Conservation (phyloP, 1,140 invertebrate genomes). For the Adelges cooleyi region DNA sequence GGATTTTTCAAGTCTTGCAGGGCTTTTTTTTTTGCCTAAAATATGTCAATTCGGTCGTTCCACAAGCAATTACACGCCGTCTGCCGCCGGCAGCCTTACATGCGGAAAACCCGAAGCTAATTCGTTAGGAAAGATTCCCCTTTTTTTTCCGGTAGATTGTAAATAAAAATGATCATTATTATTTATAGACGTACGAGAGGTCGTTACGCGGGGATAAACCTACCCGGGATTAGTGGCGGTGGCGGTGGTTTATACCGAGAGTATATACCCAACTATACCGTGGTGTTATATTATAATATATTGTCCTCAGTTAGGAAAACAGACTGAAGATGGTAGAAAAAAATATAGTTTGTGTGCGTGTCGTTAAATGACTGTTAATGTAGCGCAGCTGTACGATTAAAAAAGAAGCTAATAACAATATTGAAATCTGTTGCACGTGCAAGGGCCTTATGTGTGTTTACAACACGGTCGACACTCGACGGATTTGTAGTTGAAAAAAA, state of each 20-base stretch:
- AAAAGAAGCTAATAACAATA: background rate
- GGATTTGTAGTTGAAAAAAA: too few species aligned
- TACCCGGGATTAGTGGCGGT: conserved; percentile 12
- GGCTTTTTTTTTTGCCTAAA: too few species aligned
- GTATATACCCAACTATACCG: too few species aligned
- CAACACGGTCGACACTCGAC: too few species aligned
- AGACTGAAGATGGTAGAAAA: too few species aligned
- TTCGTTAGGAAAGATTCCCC: conserved; percentile 7
- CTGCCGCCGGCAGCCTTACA: background rate
- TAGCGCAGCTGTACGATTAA: conserved; percentile 26
- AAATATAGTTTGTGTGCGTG: too few species aligned
- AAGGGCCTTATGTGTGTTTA: too few species aligned
- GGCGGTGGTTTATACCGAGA: background rate
- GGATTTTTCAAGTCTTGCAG: too few species aligned
- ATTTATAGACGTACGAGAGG: conserved; percentile 1
- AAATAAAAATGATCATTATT: background rate
- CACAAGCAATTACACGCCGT: conserved; percentile 24
- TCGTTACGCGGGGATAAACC: conserved; percentile 1
- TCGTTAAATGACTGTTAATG: conserved; percentile 18
- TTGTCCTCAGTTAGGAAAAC: too few species aligned
- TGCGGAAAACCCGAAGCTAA: conserved; percentile 15
- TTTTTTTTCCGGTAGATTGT: too few species aligned
- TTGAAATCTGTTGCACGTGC: background rate
- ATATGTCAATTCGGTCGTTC: background rate
- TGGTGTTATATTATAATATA: background rate